A percentile compares a stretch with the other conserved stretches of the same genome.
Conservation (phyloP, 2,888 invertebrate genomes). For the Conops quadrifasciatus region DNA sequence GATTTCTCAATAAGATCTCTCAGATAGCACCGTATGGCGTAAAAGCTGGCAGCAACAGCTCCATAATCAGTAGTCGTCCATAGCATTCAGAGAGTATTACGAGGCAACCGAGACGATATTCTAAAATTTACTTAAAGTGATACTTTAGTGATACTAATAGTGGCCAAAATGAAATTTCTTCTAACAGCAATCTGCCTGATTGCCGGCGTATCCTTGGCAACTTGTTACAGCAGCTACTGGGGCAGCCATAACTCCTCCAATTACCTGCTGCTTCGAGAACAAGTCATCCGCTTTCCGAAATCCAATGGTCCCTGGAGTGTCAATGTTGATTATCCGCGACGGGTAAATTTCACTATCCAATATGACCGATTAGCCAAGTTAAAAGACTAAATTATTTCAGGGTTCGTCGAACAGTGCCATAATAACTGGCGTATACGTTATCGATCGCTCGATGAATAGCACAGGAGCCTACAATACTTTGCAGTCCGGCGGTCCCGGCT, state of each 20-base stretch:
- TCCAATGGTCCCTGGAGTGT: constrained; percentile 36
- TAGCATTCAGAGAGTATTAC: background rate
- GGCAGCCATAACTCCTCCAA: constrained; percentile 37
- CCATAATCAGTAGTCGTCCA: no score
- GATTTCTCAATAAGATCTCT: no score
- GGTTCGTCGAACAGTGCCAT: constrained; percentile 38
- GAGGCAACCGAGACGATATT: background rate
- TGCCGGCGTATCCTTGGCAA: constrained; percentile 39
- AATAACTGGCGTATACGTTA: constrained; percentile 47
- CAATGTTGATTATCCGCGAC: constrained; percentile 40
- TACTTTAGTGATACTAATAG: no score
- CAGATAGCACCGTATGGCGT: no score
- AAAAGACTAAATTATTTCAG: constrained; percentile 9
- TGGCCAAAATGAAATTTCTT: background rate
- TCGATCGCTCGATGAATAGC: constrained; percentile 53
- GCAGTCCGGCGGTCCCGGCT: constrained; percentile 49
- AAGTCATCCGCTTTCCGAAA: constrained; percentile 37
- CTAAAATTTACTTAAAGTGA: no score
- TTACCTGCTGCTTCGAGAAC: constrained; percentile 37
- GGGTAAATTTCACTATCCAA: constrained; percentile 39
- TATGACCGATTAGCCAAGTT: background rate
- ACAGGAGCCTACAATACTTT: constrained; percentile 50
- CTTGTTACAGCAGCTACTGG: constrained; percentile 37
- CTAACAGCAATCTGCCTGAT: constrained; percentile 16
- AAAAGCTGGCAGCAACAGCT: no score